phyloP scores from a whole-genome alignment of 1,140 invertebrate genomes.

The Listronotus oregonensis region DNA sequence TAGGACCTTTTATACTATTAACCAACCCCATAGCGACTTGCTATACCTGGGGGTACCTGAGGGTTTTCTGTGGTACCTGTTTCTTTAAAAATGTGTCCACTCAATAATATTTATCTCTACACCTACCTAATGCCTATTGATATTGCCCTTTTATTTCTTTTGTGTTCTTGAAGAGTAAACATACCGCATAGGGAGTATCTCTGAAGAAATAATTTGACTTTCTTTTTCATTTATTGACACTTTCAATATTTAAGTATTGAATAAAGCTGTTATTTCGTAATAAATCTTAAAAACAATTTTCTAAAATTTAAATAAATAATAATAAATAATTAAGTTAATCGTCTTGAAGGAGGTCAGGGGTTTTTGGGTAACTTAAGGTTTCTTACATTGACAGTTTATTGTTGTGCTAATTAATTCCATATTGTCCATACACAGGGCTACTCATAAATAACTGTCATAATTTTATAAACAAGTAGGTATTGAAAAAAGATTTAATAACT shows the following conservation, averaged over 20 bases:
- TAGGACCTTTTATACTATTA: slow-evolving; percentile 9
- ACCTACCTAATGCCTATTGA: slow-evolving; percentile 32
- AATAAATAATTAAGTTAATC: too few species aligned
- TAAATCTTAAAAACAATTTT: too few species aligned
- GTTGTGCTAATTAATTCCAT: too few species aligned
- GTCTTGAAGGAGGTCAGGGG: too few species aligned
- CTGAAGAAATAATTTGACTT: slow-evolving; percentile 17
- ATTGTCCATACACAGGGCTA: too few species aligned
- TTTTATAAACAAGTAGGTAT: too few species aligned
- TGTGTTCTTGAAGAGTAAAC: slow-evolving; percentile 25
- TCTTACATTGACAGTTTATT: too few species aligned
- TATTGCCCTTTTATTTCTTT: slow-evolving; percentile 19
- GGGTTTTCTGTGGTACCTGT: slow-evolving; percentile 30
- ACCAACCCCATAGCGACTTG: slow-evolving; percentile 24
- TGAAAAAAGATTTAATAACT: too few species aligned
- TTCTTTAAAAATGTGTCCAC: slow-evolving; percentile 26
- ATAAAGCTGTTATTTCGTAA: too few species aligned
- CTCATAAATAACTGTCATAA: too few species aligned
- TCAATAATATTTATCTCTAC: slow-evolving; percentile 37
- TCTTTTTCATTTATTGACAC: not conserved
- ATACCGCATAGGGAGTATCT: slow-evolving; percentile 23
- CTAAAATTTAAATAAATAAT: too few species aligned
- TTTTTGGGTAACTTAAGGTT: too few species aligned
- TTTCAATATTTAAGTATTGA: not conserved
- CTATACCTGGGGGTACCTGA: slow-evolving; percentile 24